These are phyloP conservation scores for Cheilosia soror DNA, from an alignment of 2,888 invertebrate species.

Conservation along the genomic window DNA sequence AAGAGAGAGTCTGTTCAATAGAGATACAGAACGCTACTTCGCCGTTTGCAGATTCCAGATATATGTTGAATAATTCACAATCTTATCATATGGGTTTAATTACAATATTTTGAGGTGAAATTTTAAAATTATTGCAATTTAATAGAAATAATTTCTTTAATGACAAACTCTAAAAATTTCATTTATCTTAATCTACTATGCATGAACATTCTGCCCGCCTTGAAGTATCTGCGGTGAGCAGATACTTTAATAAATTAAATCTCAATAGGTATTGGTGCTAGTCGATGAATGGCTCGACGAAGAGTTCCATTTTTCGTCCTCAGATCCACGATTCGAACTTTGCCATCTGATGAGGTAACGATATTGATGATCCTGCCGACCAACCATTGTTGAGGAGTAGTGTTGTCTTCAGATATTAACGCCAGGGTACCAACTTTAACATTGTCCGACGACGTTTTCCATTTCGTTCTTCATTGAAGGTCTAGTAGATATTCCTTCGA, in stretches of 20 bases:
- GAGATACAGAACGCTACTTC: too few relatives aligned
- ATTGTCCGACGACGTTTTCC: neutral
- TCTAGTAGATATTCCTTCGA: too few relatives aligned
- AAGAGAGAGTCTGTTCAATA: too few relatives aligned
- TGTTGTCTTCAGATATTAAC: too few relatives aligned
- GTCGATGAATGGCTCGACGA: neutral
- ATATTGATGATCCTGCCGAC: neutral
- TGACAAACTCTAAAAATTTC: too few relatives aligned
- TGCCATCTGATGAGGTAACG: neutral
- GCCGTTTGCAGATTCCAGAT: too few relatives aligned
- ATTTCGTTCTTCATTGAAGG: neutral
- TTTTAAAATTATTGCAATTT: too few relatives aligned
- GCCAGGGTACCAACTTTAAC: too few relatives aligned
- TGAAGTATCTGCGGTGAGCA: neutral
- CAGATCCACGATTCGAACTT: neutral
- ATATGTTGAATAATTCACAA: too few relatives aligned
- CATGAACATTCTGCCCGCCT: constrained; percentile 12
- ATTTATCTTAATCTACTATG: neutral
- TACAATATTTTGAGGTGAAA: too few relatives aligned
- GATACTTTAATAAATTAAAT: constrained; percentile 9
- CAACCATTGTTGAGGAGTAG: neutral
- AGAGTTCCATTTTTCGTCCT: neutral
- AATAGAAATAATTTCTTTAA: too few relatives aligned
- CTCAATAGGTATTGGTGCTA: neutral
- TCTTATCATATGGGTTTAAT: too few relatives aligned